phyloP scores from a whole-genome alignment of 2,888 invertebrate genomes.

The Dryobotodes eremita region DNA sequence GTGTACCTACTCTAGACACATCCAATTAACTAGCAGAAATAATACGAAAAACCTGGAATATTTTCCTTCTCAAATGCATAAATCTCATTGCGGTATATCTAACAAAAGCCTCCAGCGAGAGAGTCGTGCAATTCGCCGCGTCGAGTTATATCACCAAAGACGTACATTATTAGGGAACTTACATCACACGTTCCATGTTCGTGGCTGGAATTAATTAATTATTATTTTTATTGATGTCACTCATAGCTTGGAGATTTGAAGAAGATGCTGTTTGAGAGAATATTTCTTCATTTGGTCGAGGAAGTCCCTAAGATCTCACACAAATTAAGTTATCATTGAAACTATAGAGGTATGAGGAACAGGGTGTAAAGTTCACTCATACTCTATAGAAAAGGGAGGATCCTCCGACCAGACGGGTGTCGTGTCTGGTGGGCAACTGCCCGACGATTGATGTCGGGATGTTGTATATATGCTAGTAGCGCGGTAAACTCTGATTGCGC shows the following conservation, averaged over 20 bases:
- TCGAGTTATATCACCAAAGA: slow-evolving; percentile 22
- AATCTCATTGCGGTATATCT: slow-evolving; percentile 1
- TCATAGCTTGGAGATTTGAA: no score
- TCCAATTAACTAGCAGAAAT: background rate
- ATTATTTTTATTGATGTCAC: background rate
- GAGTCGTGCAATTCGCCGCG: slow-evolving; percentile 11
- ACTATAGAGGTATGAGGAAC: no score
- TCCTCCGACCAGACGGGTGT: no score
- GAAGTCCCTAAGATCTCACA: no score
- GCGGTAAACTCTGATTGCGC: no score
- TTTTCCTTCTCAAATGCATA: background rate
- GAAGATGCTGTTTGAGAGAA: background rate
- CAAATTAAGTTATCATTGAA: no score
- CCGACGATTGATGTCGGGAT: no score
- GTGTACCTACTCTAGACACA: background rate
- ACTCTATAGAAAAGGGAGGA: no score
- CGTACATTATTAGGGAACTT: slow-evolving; percentile 16
- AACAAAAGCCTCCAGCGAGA: slow-evolving; percentile 1
- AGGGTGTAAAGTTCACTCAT: no score
- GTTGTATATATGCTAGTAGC: no score
- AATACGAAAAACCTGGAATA: background rate
- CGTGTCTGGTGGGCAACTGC: no score
- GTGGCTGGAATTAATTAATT: slow-evolving; percentile 16
- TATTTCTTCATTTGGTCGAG: background rate
- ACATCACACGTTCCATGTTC: slow-evolving; percentile 18